Conservation (phyloP, 2,797 vertebrate genomes). For the Malacoctenus gilli region DNA sequence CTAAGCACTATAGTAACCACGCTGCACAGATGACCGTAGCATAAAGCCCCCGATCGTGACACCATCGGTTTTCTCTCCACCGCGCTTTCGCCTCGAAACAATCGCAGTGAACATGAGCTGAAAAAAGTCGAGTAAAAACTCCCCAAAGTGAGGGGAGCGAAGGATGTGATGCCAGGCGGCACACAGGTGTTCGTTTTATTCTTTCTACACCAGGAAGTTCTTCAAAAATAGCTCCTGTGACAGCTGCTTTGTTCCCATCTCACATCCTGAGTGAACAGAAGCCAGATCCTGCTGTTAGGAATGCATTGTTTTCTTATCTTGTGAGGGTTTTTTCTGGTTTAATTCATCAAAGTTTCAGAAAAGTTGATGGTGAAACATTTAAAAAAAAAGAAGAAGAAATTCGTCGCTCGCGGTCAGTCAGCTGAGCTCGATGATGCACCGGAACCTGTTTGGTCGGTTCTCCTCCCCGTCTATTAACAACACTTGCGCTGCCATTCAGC, state of each 20-base stretch:
- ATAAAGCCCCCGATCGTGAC: slow-evolving; percentile 67
- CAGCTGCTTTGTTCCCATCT: slow-evolving; percentile 48
- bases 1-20: slow-evolving; percentile 71
- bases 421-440: slow-evolving; percentile 39
- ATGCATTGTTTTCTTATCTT: slow-evolving; percentile 8
- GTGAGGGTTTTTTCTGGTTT: not conserved
- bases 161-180: not conserved
- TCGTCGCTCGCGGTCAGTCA: slow-evolving; percentile 16
- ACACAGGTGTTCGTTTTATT: slow-evolving; percentile 60
- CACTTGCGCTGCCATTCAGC: slow-evolving; percentile 13
- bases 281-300: slow-evolving; percentile 24
- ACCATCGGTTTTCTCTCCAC: slow-evolving; percentile 48
- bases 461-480: slow-evolving; percentile 33
- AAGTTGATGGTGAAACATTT: slow-evolving; percentile 22
- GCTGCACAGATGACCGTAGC: slow-evolving; percentile 62
- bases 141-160: slow-evolving; percentile 9
- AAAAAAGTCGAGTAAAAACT: slow-evolving; percentile 20
- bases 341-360: slow-evolving; percentile 7
- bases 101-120: slow-evolving; percentile 9
- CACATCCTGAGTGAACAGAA: slow-evolving; percentile 45
- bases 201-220: slow-evolving; percentile 58
- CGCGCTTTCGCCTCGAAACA: slow-evolving; percentile 32
- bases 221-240: slow-evolving; percentile 45
- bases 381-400: too few relatives aligned
- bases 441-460: slow-evolving; percentile 61